These are phyloP conservation scores for Falco concolor DNA, from an alignment of 2,797 vertebrate genomes.

Conservation along the genomic window DNA sequence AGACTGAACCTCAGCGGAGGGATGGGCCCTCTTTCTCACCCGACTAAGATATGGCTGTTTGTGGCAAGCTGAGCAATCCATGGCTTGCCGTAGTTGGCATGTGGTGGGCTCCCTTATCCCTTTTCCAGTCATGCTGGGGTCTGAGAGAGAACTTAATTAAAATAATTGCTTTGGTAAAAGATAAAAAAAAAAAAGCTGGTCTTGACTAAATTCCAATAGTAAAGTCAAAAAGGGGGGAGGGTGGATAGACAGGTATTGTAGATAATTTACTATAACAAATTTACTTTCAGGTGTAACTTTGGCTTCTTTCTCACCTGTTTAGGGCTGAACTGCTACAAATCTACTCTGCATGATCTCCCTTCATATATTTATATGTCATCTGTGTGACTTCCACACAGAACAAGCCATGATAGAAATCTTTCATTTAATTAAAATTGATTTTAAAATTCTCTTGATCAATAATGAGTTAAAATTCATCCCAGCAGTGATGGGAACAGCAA, in stretches of 20 bases:
- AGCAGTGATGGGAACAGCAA: constrained; percentile 63
- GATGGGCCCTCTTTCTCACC: neutral
- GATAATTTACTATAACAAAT: neutral
- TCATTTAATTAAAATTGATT: constrained; percentile 85
- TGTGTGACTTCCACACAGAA: constrained; percentile 73
- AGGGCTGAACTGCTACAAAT: constrained; percentile 26
- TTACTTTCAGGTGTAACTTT: constrained; percentile 3
- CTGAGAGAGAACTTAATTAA: neutral
- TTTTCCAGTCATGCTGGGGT: neutral
- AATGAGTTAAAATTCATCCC: constrained; percentile 79
- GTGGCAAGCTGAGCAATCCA: neutral
- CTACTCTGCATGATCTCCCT: constrained; percentile 34
- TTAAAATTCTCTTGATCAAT: constrained; percentile 80
- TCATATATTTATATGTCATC: constrained; percentile 49
- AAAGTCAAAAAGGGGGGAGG: neutral
- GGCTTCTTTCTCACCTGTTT: neutral
- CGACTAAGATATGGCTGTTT: neutral
- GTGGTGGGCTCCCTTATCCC: neutral
- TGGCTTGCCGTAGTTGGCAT: neutral
- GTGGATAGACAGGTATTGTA: neutral
- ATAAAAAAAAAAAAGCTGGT: neutral
- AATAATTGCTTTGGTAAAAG: neutral
- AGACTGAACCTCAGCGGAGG: neutral
- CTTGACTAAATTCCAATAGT: neutral
- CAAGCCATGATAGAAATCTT: constrained; percentile 79